Percentiles rank a stretch among this genome's conserved stretches.
Conservation (phyloP, 2,113 vertebrate genomes). For the Eurystomus gularis region DNA sequence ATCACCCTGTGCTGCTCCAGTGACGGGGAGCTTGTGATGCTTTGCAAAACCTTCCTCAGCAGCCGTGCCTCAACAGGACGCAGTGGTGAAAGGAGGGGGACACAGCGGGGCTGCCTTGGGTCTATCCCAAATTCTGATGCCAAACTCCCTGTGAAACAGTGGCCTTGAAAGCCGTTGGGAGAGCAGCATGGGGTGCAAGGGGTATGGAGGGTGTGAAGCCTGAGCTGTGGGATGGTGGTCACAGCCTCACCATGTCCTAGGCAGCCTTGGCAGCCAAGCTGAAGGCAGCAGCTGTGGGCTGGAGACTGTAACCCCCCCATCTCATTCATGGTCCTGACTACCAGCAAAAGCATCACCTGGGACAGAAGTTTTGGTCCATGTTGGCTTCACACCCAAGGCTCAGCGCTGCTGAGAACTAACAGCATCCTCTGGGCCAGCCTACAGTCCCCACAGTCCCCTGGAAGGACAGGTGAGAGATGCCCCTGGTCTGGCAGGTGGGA, state of each 20-base stretch:
- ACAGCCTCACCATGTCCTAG: background rate
- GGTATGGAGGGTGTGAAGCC: background rate
- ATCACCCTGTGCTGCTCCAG: background rate
- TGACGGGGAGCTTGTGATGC: background rate
- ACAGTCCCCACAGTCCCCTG: rapidly evolving
- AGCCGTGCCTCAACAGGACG: background rate
- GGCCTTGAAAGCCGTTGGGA: background rate
- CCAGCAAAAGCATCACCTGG: background rate
- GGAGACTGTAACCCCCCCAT: background rate
- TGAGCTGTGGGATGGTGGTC: background rate
- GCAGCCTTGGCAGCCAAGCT: background rate
- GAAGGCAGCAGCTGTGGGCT: background rate
- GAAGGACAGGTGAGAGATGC: background rate
- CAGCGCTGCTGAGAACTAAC: background rate
- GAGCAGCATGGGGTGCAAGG: rapidly evolving
- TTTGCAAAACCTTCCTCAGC: background rate
- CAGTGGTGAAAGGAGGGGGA: rapidly evolving
- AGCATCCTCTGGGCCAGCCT: background rate
- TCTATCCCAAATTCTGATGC: background rate
- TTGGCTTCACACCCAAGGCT: background rate
- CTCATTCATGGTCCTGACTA: background rate
- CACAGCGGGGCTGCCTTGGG: background rate
- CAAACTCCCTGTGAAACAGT: background rate
- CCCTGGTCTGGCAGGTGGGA: background rate
- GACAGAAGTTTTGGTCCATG: background rate